Evolutionary conservation across 2,797 vertebrate genomes (phyloP).

Genomic region (Gallinago stenura): DNA sequence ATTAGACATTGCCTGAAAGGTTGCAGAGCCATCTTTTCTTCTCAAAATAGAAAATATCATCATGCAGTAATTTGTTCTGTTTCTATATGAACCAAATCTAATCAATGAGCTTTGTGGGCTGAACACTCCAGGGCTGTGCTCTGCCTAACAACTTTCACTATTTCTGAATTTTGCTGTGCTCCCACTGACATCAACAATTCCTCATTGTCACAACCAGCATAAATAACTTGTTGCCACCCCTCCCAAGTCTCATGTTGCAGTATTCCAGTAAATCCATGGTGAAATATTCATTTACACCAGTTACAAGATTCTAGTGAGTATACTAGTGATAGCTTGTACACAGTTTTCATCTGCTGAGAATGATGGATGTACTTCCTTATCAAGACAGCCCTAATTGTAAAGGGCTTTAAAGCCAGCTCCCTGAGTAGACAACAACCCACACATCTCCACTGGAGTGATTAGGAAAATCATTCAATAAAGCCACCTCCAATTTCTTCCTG

Average conservation of each 20-base stretch:
- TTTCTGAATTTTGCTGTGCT: conserved; percentile 6
- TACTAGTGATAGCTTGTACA: neutral
- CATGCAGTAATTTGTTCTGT: neutral
- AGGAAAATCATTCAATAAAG: neutral
- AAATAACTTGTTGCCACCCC: neutral
- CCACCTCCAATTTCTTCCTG: neutral
- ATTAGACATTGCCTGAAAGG: neutral
- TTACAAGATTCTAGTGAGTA: neutral
- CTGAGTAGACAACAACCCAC: neutral
- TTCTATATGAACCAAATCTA: conserved; percentile 9
- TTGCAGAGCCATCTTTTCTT: conserved; percentile 41
- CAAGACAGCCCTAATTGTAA: neutral
- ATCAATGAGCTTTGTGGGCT: conserved; percentile 14
- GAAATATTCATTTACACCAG: neutral
- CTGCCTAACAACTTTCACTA: neutral
- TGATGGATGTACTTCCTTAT: neutral
- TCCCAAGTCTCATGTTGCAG: neutral
- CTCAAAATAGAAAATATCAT: conserved; percentile 43
- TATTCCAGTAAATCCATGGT: neutral
- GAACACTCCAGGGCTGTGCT: neutral
- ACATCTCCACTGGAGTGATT: neutral
- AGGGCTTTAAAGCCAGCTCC: neutral
- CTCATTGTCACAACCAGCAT: neutral
- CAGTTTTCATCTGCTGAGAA: neutral
- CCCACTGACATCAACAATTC: neutral